Conservation (phyloP, 2,797 vertebrate species). For the Liasis olivaceus region DNA sequence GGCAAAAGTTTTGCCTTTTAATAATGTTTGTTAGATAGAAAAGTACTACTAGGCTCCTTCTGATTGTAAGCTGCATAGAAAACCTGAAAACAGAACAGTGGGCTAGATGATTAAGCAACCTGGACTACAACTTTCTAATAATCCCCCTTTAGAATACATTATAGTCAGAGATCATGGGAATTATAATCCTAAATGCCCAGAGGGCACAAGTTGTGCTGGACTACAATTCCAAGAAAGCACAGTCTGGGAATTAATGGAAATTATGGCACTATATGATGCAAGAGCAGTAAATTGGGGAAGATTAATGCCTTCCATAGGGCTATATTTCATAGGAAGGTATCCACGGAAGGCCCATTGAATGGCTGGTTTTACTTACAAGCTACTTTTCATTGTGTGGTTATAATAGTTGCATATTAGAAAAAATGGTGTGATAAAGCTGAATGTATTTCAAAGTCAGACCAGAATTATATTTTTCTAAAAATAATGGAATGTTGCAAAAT, state of each 20-base stretch:
- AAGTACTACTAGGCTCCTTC: neutral
- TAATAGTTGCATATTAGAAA: neutral
- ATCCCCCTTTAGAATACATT: neutral
- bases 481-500: neutral
- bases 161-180: neutral
- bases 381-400: neutral
- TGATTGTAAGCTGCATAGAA: neutral
- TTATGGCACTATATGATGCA: neutral
- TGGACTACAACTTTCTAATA: neutral
- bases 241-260: neutral
- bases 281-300: neutral
- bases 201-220: neutral
- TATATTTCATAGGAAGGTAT: neutral
- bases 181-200: neutral
- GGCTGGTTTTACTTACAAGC: neutral
- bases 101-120: neutral
- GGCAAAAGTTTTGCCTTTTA: neutral
- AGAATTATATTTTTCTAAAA: neutral
- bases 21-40: neutral
- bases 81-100: neutral
- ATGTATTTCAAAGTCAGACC: neutral
- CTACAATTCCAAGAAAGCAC: neutral
- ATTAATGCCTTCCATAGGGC: neutral
- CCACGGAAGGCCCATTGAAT: neutral
- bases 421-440: neutral